Percentiles rank a stretch among this genome's conserved stretches.
Evolutionary conservation across 2,797 vertebrate genomes (phyloP).

Genomic region (Vespertilio murinus): DNA sequence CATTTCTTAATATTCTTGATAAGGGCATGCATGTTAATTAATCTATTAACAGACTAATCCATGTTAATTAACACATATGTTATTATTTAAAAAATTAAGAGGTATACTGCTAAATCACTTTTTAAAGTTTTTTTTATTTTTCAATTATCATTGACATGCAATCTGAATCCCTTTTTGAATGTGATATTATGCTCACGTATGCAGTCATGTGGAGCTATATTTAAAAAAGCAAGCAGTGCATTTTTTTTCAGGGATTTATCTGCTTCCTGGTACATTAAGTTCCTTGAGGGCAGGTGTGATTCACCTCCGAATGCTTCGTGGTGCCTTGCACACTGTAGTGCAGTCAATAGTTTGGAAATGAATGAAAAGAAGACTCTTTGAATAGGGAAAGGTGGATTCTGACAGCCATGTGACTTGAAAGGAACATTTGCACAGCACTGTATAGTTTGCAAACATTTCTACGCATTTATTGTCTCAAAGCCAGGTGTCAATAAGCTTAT

Average conservation of each 20-base stretch:
- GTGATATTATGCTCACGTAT: not conserved
- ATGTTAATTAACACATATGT: not conserved
- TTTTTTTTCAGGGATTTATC: not conserved
- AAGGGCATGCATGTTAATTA: not conserved
- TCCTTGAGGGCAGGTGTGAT: constrained; percentile 59
- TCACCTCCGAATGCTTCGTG: constrained; percentile 34
- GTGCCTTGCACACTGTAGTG: not conserved
- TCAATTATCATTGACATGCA: not conserved
- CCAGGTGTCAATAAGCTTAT: constrained; percentile 4
- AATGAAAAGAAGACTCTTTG: not conserved
- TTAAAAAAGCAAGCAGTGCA: not conserved
- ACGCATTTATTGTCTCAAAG: not conserved
- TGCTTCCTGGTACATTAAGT: not conserved
- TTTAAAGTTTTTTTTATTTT: not conserved
- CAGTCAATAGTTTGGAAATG: constrained; percentile 39
- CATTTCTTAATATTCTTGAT: not conserved
- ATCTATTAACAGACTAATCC: not conserved
- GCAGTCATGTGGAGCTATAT: constrained; percentile 17
- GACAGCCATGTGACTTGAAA: not conserved
- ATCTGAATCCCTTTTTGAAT: constrained; percentile 28
- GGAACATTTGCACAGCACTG: not conserved
- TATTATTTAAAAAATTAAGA: constrained; percentile 47
- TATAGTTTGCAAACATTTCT: not conserved
- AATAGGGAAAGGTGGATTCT: constrained; percentile 6
- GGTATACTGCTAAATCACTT: not conserved